These are phyloP conservation scores for Seriola quinqueradiata DNA, from an alignment of 2,113 vertebrate genomes.

Conservation along the genomic window DNA sequence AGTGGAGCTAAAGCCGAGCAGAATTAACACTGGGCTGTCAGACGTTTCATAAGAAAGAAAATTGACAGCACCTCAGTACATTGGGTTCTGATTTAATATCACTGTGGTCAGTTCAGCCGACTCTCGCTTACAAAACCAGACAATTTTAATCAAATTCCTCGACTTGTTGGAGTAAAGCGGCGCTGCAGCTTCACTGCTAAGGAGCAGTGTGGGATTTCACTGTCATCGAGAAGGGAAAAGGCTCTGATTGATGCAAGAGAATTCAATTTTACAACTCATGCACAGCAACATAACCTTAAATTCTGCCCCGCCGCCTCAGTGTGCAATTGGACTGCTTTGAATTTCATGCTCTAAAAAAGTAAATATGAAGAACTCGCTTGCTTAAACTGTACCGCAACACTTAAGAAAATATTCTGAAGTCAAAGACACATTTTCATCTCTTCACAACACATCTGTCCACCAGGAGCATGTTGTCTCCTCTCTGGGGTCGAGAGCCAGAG, in stretches of 20 bases:
- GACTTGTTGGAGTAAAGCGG: constrained; percentile 8
- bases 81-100: constrained; percentile 49
- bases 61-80: constrained; percentile 28
- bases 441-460: neutral
- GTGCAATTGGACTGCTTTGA: neutral
- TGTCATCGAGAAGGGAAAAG: constrained; percentile 41
- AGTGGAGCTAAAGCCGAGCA: constrained; percentile 58
- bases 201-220: constrained; percentile 48
- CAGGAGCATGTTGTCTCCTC: neutral
- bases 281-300: constrained; percentile 8
- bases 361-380: neutral
- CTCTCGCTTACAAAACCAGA: constrained; percentile 41
- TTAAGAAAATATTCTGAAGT: neutral
- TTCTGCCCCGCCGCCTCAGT: neutral
- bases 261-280: neutral
- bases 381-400: neutral
- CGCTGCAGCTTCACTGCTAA: constrained; percentile 40
- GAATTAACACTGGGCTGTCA: constrained; percentile 53
- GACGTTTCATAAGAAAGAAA: constrained; percentile 30
- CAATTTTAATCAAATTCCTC: constrained; percentile 54
- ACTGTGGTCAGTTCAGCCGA: constrained; percentile 48
- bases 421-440: neutral
- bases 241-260: constrained; percentile 47
- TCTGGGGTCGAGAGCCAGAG: neutral
- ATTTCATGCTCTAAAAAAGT: neutral